Percentiles rank a stretch among this genome's conserved stretches.
Conservation (phyloP, 2,797 vertebrate species). For the Pseudopleuronectes americanus region DNA sequence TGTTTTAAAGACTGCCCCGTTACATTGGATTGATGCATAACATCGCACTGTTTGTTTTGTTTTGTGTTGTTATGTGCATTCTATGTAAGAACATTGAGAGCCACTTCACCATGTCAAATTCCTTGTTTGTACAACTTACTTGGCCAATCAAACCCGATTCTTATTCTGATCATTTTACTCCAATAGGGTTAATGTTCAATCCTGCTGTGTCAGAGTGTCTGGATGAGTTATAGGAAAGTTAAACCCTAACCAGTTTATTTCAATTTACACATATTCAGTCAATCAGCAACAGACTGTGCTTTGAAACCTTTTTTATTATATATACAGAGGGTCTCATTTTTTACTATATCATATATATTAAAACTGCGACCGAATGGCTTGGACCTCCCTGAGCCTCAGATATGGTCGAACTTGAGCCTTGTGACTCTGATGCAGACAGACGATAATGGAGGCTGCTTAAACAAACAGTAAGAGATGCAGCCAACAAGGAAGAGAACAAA, state of each 20-base stretch:
- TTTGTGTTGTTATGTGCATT: too few species aligned
- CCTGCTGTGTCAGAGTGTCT: background rate
- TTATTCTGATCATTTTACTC: too few species aligned
- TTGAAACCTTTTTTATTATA: too few species aligned
- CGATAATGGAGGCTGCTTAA: background rate
- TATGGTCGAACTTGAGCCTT: background rate
- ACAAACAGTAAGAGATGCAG: background rate
- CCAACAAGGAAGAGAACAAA: background rate
- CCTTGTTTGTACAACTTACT: too few species aligned
- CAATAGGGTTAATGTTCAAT: background rate
- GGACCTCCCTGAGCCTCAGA: background rate
- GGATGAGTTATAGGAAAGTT: background rate
- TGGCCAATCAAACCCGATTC: too few species aligned
- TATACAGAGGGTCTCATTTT: too few species aligned
- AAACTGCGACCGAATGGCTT: background rate
- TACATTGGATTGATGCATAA: too few species aligned
- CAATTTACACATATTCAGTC: background rate
- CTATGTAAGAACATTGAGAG: too few species aligned
- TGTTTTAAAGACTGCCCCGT: background rate
- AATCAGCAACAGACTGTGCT: background rate
- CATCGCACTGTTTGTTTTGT: too few species aligned
- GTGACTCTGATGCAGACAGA: slow-evolving; percentile 1
- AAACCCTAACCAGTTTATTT: background rate
- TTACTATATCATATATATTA: too few species aligned
- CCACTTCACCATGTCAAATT: too few species aligned